Evolutionary conservation across 2,797 vertebrate species (phyloP), one percentile per base, ranked within the genome.

Genomic region (Lutjanus argentimaculatus): DNA sequence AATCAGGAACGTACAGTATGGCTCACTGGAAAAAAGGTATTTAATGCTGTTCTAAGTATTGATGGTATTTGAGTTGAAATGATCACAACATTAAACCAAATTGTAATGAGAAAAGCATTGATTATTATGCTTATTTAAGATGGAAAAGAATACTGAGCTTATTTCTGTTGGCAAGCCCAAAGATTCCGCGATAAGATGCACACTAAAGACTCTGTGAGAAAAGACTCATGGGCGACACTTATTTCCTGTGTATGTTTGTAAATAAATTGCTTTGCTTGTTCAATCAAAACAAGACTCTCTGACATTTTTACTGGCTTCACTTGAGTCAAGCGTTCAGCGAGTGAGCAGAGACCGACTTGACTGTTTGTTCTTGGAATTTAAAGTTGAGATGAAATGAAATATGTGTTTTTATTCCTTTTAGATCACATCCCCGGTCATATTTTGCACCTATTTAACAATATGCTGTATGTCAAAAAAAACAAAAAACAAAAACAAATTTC

Each of bases 241-340:
- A 67, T 85, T 77, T 86, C 75, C 84, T 74, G 77, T 93, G 87
- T 90, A 86, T 85, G 89, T 88, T 79, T 95, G 94, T 96, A 93
- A 93, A 96, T 96, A 95, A 93, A 94, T 82, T 86, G 87, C 90
- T 93, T 93, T 92, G 95, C 94, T 96, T 95, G 95, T 93, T 93
- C 81, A 94, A 94, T 95, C 93, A 88, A 91, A 88, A 77, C 12
- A 6, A 64, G 74, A 55, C 66, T 83, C 66, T 83, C 66, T 11
- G 43, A 57, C 42, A 16, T 74, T 5, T n/a, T 13, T 79, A 67
- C 61, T 67, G 74, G 30, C 17, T 67, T 71, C 30, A 42, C 19
- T 22, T 64, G 22, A 61, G 15, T 64, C 21, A 4, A 13, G 12
- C 17, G 0, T 21, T 11, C 16, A 25, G 14, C 21, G 30, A 21